Conservation (phyloP, 2,888 invertebrate genomes). For the Arrhopalites spinosus region DNA sequence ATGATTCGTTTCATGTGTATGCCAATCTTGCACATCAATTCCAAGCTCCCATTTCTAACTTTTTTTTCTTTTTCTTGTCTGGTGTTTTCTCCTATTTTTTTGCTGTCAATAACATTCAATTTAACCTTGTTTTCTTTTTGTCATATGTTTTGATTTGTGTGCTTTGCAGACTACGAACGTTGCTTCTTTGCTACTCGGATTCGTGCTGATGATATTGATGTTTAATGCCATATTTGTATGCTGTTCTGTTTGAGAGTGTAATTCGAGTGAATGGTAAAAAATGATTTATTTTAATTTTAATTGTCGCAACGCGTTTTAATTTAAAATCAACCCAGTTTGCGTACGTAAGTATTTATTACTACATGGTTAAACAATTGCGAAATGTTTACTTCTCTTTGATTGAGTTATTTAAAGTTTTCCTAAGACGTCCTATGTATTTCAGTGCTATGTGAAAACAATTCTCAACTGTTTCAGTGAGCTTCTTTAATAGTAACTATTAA, state of each 20-base stretch:
- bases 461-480: too few species aligned
- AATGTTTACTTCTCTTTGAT: background rate
- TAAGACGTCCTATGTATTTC: too few species aligned
- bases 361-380: background rate
- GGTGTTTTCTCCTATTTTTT: too few species aligned
- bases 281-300: background rate
- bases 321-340: background rate
- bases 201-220: slow-evolving; percentile 59
- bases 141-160: slow-evolving; percentile 39
- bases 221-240: background rate
- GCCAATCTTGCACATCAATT: too few species aligned
- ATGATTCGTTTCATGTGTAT: too few species aligned
- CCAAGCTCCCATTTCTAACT: background rate
- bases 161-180: slow-evolving; percentile 51
- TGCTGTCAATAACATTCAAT: background rate
- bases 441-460: too few species aligned
- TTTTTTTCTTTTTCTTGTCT: background rate
- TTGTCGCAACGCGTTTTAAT: background rate
- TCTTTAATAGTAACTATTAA: too few species aligned
- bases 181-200: slow-evolving; percentile 60
- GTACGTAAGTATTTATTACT: background rate
- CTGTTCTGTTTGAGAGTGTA: background rate
- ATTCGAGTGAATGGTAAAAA: slow-evolving; percentile 1
- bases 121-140: slow-evolving; percentile 23
- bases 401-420: background rate